Base-by-base conservation (phyloP, 2,113 vertebrate genomes). In the Chascanopsetta lugubris region DNA sequence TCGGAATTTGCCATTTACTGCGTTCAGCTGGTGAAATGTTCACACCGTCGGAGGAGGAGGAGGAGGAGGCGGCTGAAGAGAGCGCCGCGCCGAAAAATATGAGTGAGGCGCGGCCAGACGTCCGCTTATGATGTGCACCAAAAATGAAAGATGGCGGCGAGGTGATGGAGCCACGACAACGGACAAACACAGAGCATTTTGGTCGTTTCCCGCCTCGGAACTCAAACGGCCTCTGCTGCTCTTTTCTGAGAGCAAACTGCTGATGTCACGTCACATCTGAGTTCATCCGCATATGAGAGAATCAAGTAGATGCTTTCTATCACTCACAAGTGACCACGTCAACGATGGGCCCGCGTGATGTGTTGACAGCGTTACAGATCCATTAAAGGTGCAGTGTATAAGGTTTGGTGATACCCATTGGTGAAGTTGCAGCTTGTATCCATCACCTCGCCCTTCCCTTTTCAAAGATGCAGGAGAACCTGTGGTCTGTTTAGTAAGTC, bases 1-100 rank as follows among this genome's bases (percentile, higher is more conserved):
- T 88, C 84, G 84, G 68, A 67, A 83, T n/a, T n/a, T 62, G 77
- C 77, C 81, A 86, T 90, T 87, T 80, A 46, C 69, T 84, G n/a
- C 84, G 82, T 74, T 61, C 11, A 5, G 77, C 69, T 84, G 51
- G 81, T 91, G 85, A 93, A 92, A 90, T 89, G 91, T 92, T 93
- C 79, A 91, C 83, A 85, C 30, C 13, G 21, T 42, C 17, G 77
- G 67, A 69, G 71, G 76, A 36, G 60, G n/a, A n/a, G n/a, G n/a
- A n/a, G n/a, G n/a, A n/a, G n/a, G n/a, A n/a, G n/a, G n/a, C n/a
- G n/a, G 66, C 69, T 81, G 55, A 64, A 73, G 38, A 60, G 69
- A 79, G 78, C 67, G 79, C 79, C 62, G 71, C 51, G 4, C 76
- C 11, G 47, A 75, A 51, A 56, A 60, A 57, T 68, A 61, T 61